Evolutionary conservation across 2,888 invertebrate genomes (phyloP).

Genomic region (Caenorhabditis sulstoni): DNA sequence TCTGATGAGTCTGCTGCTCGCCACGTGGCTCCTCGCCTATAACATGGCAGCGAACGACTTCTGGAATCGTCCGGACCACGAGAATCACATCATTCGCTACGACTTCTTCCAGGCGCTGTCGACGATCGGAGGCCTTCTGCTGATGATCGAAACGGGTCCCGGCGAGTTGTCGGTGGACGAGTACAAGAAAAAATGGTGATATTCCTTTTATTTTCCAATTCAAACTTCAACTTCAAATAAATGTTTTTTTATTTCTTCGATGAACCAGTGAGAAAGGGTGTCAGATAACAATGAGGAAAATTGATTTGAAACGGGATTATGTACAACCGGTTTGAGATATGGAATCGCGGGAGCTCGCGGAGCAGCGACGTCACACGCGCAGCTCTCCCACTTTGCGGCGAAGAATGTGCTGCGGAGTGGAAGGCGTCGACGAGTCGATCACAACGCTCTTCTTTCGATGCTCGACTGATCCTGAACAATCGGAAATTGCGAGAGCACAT

Average conservation of each 20-base stretch:
- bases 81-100: slow-evolving; percentile 93
- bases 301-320: slow-evolving; percentile 10
- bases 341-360: neutral
- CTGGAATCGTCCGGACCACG: slow-evolving; percentile 88
- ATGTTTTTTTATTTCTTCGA: neutral
- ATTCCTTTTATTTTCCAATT: neutral
- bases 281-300: slow-evolving; percentile 47
- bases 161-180: slow-evolving; percentile 99
- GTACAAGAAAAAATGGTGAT: slow-evolving; percentile 97
- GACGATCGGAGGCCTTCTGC: slow-evolving; percentile 94
- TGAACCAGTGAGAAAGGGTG: slow-evolving; percentile 36
- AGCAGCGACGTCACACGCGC: slow-evolving; percentile 12
- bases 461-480: slow-evolving; percentile 43
- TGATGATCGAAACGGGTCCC: slow-evolving; percentile 98
- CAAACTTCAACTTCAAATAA: slow-evolving; percentile 5
- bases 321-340: slow-evolving; percentile 38
- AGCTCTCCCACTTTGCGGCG: slow-evolving; percentile 56
- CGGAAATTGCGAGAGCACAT: neutral
- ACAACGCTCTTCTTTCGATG: slow-evolving; percentile 61
- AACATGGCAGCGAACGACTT: slow-evolving; percentile 97
- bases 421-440: slow-evolving; percentile 40
- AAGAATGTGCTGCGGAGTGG: slow-evolving; percentile 39
- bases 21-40: slow-evolving; percentile 88
- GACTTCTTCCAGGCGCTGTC: slow-evolving; percentile 97
- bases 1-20: slow-evolving; percentile 94